Evolutionary conservation across 2,888 invertebrate species (phyloP), one percentile per base, ranked within the genome.

Genomic region (Myopa tessellatipennis): DNA sequence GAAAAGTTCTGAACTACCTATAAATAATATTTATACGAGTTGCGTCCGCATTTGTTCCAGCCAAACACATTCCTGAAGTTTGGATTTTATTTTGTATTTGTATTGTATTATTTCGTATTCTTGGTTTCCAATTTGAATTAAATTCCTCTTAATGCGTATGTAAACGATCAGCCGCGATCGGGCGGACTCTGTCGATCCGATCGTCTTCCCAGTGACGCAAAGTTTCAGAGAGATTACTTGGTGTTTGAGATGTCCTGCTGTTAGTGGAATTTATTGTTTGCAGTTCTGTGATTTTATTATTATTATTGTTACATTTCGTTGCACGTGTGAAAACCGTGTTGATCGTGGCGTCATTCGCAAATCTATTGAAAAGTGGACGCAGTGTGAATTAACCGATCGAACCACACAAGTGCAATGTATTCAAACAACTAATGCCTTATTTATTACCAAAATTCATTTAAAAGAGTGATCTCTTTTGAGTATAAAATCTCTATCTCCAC

Each of bases 51-150:
- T 34, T 40, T 68, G 40, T 55, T 26, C 40, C 67, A 36, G 18
- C 74, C 60, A 45, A 34, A 61, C 73, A 34, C 26, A 74, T 74
- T 74, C 67, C 74, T 74, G 36, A 74, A 74, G 38, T 68, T 61
- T 73, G 45, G 65, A 65, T 71, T 60, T 60, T 55, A 36, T 58
- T 38, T 71, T 65, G 63, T 45, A 45, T 45, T 6, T 52, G 63
- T 45, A 26, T 26, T 26, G 26, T 26, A 26, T 26, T 26, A 26
- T 26, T 26, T 74, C 61, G 75, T 69, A 50, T 69, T 58, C 34
- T 18, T 26, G 69, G 84, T 85, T 85, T 86, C 86, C 86, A 85
- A 85, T 85, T 85, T 86, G 85, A 85, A 85, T 85, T 75, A 69
- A 75, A 69, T 68, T 75, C 75, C 68, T 75, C 68, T 75, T 69